phyloP scores from a whole-genome alignment of 2,113 vertebrate genomes.

The Cromileptes altivelis region DNA sequence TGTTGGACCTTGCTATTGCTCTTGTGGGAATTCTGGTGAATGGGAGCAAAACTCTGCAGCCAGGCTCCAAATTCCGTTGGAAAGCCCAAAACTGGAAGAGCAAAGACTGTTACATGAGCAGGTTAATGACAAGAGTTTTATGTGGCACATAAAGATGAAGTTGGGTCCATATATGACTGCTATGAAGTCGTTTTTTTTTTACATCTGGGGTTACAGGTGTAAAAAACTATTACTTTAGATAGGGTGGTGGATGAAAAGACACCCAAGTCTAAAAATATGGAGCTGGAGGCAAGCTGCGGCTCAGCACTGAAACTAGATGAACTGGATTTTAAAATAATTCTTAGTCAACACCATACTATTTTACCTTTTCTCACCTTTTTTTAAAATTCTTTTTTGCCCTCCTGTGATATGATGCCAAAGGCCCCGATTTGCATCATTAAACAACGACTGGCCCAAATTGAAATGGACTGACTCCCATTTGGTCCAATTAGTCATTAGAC shows the following conservation, averaged over 20 bases:
- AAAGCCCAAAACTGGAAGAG: not conserved
- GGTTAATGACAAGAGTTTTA: not conserved
- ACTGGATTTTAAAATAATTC: not conserved
- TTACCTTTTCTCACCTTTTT: not conserved
- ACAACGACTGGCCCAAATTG: constrained; percentile 4
- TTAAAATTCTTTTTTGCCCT: not conserved
- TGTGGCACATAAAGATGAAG: not conserved
- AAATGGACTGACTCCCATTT: not conserved
- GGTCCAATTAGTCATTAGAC: constrained; percentile 10
- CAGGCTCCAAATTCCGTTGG: not conserved
- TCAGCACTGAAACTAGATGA: not conserved
- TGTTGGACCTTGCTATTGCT: not conserved
- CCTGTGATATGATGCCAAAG: constrained; percentile 8
- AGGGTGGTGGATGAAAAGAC: not conserved
- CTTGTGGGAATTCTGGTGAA: not conserved
- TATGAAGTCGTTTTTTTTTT: not conserved
- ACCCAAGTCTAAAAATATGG: not conserved
- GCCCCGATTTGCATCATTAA: not conserved
- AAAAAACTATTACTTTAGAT: not conserved
- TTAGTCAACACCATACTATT: not conserved
- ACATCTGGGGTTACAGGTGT: not conserved
- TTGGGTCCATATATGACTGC: not conserved
- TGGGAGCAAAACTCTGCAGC: not conserved
- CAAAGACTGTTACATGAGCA: not conserved
- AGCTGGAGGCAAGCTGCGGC: no score